Evolutionary conservation across 2,888 invertebrate genomes (phyloP), one percentile per base, ranked within the genome.

Genomic region (Graphium colonna): DNA sequence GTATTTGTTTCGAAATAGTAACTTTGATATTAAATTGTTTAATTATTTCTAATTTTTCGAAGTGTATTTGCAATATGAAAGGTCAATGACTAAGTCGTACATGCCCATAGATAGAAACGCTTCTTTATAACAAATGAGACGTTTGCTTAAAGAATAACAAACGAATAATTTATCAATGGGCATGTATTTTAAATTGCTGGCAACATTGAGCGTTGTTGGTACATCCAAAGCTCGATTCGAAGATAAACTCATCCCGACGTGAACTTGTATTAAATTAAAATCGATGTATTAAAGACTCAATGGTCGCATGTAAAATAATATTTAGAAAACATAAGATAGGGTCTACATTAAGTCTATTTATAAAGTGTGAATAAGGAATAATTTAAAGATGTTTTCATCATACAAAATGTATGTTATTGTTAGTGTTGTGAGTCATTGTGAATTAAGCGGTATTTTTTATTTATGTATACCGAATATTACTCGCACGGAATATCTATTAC

Each of bases 71-170:
- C 17, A 18, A 21, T 55, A 52, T 13, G 48, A 58, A 33, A 40
- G 42, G 50, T 57, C 21, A 46, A 50, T 47, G 21, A 13, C 17
- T 33, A 38, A 18, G 17, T 42, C 41, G 47, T 68, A 68, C 72
- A 69, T 72, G 69, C 71, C 71, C 66, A 60, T 71, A 69, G 71
- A 73, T 71, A 67, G 64, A 67, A 64, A 52, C 56, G 44, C 41
- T 33, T 49, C 41, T 51, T 42, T 47, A 49, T 59, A 36, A 47
- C 33, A 33, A 41, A 31, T 41, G 42, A 52, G n/a, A 21, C 58
- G 52, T 60, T 68, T 62, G 55, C 62, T 59, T 48, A 59, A 62
- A 58, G 52, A 52, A 46, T 60, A 59, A 55, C 57, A 50, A 45
- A 57, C 53, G 18, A 55, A 54, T 60, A 56, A 58, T 61, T 63